These are phyloP conservation scores for Macropis europaea DNA, from an alignment of 2,888 invertebrate genomes.

Conservation along the genomic window DNA sequence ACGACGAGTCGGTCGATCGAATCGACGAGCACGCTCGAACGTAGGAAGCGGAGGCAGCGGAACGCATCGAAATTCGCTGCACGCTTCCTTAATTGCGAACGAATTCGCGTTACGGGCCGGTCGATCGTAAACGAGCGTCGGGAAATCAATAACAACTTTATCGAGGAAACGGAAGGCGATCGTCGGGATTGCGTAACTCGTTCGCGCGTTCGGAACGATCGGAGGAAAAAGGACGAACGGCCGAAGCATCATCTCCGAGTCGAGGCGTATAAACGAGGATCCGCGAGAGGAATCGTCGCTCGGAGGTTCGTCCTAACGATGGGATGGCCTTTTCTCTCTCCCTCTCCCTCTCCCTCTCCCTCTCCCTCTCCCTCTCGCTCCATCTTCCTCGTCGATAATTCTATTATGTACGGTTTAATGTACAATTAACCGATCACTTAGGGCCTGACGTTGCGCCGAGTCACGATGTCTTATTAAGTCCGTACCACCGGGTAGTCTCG, in stretches of 20 bases:
- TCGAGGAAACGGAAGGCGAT: constrained; percentile 13
- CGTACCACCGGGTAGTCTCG: constrained; percentile 64
- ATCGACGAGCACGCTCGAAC: not conserved
- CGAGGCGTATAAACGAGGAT: constrained; percentile 7
- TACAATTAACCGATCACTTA: constrained; percentile 80
- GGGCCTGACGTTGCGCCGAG: constrained; percentile 77
- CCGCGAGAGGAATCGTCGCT: not conserved
- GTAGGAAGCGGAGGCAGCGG: not conserved
- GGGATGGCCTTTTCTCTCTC: not conserved
- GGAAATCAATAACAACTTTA: constrained; percentile 17
- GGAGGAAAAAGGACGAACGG: not conserved
- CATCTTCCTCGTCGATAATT: constrained; percentile 70
- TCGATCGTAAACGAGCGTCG: constrained; percentile 11
- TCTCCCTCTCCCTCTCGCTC: constrained; percentile 4
- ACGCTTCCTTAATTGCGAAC: constrained; percentile 9
- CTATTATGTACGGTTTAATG: constrained; percentile 79
- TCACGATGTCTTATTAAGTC: constrained; percentile 80
- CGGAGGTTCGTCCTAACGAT: constrained; percentile 9
- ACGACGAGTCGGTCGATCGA: too few relatives aligned
- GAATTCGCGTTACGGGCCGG: not conserved
- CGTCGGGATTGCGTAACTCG: constrained; percentile 14
- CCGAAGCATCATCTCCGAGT: not conserved
- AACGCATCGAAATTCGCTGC: not conserved
- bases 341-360: not conserved
- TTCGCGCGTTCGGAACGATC: not conserved